Conservation (phyloP, 2,797 vertebrate species). For the Octomys mimax region DNA sequence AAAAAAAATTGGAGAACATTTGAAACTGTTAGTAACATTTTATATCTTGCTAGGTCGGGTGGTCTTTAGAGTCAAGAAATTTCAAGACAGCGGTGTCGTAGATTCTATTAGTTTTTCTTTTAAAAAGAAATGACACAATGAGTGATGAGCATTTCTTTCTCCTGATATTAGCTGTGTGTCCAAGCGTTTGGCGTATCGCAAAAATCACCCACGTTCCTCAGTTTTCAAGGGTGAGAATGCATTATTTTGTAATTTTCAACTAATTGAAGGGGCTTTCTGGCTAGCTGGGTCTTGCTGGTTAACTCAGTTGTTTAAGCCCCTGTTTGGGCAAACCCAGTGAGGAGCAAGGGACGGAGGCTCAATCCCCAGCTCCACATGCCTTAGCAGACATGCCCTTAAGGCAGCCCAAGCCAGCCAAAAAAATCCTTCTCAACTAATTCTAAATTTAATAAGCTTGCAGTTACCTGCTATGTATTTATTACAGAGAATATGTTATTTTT, state of each 20-base stretch:
- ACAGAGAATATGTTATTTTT: not conserved
- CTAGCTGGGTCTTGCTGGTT: too few species aligned
- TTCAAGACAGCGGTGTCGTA: not conserved
- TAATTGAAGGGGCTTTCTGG: not conserved
- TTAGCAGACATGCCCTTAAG: too few species aligned
- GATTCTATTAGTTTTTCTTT: constrained; percentile 51
- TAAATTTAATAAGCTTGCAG: constrained; percentile 10
- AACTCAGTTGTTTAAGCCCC: too few species aligned
- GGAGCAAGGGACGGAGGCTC: too few species aligned
- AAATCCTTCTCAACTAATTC: not conserved
- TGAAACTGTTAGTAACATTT: not conserved
- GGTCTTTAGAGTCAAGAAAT: not conserved
- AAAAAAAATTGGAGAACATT: not conserved
- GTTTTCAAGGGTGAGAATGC: constrained; percentile 34
- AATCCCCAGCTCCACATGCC: too few species aligned
- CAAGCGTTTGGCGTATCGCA: not conserved
- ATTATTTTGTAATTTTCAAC: constrained; percentile 30
- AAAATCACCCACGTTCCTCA: constrained; percentile 43
- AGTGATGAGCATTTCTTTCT: constrained; percentile 5
- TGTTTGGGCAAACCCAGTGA: too few species aligned
- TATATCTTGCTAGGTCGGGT: not conserved
- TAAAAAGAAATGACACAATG: constrained; percentile 30
- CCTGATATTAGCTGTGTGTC: constrained; percentile 27
- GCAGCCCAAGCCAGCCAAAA: too few species aligned
- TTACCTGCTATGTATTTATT: not conserved